A percentile compares a stretch with the other conserved stretches of the same genome.
These are phyloP conservation scores for Aegotheles bennettii DNA, from an alignment of 2,113 vertebrate genomes.

Conservation along the genomic window DNA sequence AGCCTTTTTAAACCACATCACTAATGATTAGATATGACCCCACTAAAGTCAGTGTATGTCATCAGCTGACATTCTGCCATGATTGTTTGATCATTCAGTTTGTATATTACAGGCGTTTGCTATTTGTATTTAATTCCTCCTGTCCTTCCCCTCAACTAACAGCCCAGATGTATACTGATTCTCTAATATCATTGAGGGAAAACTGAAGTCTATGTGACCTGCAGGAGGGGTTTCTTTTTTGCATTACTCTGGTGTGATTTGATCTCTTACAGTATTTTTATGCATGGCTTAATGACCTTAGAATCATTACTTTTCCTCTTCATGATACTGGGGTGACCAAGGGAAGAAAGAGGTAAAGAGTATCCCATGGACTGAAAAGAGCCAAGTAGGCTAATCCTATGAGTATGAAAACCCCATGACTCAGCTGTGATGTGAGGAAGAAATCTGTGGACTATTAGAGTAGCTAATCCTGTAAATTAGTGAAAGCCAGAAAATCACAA, in stretches of 20 bases:
- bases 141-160: neutral
- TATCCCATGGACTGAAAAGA: conserved; percentile 63
- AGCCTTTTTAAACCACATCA: neutral
- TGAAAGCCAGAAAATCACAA: conserved; percentile 57
- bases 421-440: conserved; percentile 53
- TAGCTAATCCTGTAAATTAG: conserved; percentile 66
- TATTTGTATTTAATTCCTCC: conserved; percentile 31
- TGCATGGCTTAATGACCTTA: conserved; percentile 63
- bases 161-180: neutral
- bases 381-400: conserved; percentile 61
- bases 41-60: neutral
- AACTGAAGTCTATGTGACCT: conserved; percentile 19
- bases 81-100: conserved; percentile 40
- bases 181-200: neutral
- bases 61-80: conserved; percentile 37
- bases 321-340: conserved; percentile 12
- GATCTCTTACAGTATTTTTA: conserved; percentile 54
- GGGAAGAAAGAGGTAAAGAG: conserved; percentile 48
- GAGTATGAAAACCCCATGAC: conserved; percentile 68
- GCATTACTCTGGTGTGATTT: conserved; percentile 47
- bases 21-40: conserved; percentile 33
- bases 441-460: conserved; percentile 33
- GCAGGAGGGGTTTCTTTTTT: neutral
- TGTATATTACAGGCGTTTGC: conserved; percentile 22
- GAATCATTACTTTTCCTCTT: conserved; percentile 53